Conservation (phyloP, 2,888 invertebrate species). For the Esperia sulphurella region DNA sequence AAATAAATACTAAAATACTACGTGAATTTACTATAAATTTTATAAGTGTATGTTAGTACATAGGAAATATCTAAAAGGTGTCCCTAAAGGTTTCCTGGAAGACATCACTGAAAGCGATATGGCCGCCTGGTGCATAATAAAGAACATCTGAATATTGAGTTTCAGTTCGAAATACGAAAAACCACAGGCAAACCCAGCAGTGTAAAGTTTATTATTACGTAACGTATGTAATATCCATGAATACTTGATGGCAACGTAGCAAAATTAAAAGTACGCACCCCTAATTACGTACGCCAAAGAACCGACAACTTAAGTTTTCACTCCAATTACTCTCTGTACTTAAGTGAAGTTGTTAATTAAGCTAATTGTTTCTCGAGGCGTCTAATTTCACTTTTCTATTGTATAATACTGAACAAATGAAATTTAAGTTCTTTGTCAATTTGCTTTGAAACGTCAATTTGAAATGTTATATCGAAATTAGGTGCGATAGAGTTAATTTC, state of each 20-base stretch:
- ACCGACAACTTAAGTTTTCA: conserved; percentile 42
- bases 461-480: background rate
- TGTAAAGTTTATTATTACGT: background rate
- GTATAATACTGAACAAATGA: background rate
- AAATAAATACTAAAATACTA: no score
- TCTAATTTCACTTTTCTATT: conserved; percentile 3
- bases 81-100: no score
- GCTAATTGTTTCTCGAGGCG: conserved; percentile 29
- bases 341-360: conserved; percentile 29
- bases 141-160: no score
- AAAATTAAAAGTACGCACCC: conserved; percentile 20
- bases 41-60: no score
- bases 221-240: conserved; percentile 12
- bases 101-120: no score
- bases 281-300: conserved; percentile 29
- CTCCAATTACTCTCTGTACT: conserved; percentile 30
- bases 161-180: no score
- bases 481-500: background rate
- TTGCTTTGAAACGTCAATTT: background rate
- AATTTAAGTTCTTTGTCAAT: background rate
- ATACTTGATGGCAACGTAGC: conserved; percentile 15
- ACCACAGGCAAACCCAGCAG: no score
- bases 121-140: no score
- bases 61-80: no score
- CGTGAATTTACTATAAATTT: no score